Conservation (phyloP, 2,113 vertebrate species). For the Cranoglanis bouderius region DNA sequence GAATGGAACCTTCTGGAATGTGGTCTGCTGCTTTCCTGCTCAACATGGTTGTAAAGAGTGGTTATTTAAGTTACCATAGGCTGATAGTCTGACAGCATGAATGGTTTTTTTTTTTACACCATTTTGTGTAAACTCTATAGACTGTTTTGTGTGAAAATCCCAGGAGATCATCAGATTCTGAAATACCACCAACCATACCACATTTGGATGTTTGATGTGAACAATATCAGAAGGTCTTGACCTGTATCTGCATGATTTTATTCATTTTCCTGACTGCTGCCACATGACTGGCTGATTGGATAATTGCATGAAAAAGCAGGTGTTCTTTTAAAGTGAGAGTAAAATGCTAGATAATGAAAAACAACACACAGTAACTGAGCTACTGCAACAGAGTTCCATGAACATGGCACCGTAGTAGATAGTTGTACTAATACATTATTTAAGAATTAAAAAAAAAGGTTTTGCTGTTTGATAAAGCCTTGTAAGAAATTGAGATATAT, state of each 20-base stretch:
- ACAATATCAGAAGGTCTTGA: not conserved
- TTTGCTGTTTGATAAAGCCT: not conserved
- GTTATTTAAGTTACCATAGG: not conserved
- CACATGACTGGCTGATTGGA: not conserved
- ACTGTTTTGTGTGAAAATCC: not conserved
- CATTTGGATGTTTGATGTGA: not conserved
- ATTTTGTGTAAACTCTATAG: not conserved
- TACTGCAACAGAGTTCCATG: not conserved
- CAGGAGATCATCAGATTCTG: not conserved
- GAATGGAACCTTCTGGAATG: not conserved
- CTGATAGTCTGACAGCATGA: no score
- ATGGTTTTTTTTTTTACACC: not conserved
- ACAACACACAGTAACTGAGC: not conserved
- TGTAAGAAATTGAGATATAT: not conserved
- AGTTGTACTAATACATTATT: not conserved
- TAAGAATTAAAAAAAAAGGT: not conserved
- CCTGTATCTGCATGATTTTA: not conserved
- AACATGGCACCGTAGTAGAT: not conserved
- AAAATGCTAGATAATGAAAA: not conserved
- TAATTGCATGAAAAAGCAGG: not conserved
- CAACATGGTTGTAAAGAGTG: not conserved
- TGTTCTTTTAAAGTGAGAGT: not conserved
- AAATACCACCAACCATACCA: not conserved
- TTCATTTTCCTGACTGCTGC: not conserved
- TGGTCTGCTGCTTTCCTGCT: not conserved